Base-by-base conservation (phyloP, 53 echinoderm and acorn worm species). In the Holothuria scabra region DNA sequence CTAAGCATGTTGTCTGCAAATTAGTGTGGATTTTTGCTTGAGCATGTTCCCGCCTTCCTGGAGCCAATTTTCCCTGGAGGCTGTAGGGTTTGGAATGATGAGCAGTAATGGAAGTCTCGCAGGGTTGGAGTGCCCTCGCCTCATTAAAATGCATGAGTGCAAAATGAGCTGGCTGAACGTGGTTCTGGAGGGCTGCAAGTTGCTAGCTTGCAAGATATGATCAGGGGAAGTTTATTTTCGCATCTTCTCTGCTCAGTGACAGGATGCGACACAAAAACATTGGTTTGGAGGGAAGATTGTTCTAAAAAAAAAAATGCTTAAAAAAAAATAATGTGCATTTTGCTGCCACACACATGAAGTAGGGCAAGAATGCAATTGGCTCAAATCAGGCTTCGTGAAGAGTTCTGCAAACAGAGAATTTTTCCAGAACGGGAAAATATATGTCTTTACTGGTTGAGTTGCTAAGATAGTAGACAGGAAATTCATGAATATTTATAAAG, bases 141-240 rank as follows among this genome's bases (percentile, higher is more conserved):
- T 72, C 72, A 72, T 72, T 72, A 72, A 72, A 72, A 72, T 72
- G 72, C 72, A 72, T 72, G 72, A 72, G 72, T 72, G 72, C 72
- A 72, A 72, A 72, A 72, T 28, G 72, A 72, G 72, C 72, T 46
- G 72, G 46, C 72, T 46, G 23, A 46, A 48, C 48, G 72, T 72
- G 72, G 72, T 48, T 72, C 28, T 72, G 44, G 44, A 44, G 46
- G 72, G 52, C 8, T 72, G 48, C 24, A 26, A 25, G 72, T 44
- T 72, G 44, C 48, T 72, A 10, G 72, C 72, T 44, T 52, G 72
- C 25, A 46, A 49, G 46, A 72, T 72, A 44, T 21, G 48, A 34
- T 44, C 72, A 72, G 72, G 52, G 52, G 9, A 46, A 72, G 72
- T 72, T 72, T 72, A 46, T 72, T 72, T 72, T 72, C 37, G 72